phyloP scores from a whole-genome alignment of 2,888 invertebrate species.

The Platerodrilus igneus region DNA sequence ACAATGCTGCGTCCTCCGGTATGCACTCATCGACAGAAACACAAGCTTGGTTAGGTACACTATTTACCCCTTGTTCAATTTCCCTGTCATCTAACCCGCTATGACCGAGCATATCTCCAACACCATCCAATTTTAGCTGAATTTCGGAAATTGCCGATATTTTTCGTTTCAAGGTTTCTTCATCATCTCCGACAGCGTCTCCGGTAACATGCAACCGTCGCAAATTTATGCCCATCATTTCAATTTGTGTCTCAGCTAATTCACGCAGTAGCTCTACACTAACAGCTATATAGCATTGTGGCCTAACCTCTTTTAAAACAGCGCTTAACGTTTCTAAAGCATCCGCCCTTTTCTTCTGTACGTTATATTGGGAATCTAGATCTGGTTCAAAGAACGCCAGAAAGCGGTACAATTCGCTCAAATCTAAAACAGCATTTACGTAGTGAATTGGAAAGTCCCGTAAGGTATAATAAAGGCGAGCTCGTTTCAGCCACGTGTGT shows the following conservation, averaged over 20 bases:
- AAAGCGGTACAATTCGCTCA: conserved; percentile 62
- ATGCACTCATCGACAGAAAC: too few species aligned
- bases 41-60: too few species aligned
- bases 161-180: conserved; percentile 26
- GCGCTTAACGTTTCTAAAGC: conserved; percentile 56
- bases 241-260: conserved; percentile 59
- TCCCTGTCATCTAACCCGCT: conserved; percentile 4
- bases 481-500: conserved; percentile 58
- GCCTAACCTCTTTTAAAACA: conserved; percentile 54
- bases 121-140: conserved; percentile 32
- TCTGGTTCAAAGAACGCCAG: conserved; percentile 69
- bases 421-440: conserved; percentile 56
- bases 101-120: conserved; percentile 30
- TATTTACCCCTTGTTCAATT: too few species aligned
- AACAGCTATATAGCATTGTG: conserved; percentile 51
- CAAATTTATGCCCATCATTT: conserved; percentile 59
- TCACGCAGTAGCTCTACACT: conserved; percentile 50
- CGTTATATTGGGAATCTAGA: conserved; percentile 56
- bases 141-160: conserved; percentile 34
- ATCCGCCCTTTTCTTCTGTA: conserved; percentile 57
- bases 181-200: conserved; percentile 11
- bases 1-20: too few species aligned
- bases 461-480: conserved; percentile 56
- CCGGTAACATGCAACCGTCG: conserved; percentile 49
- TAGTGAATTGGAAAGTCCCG: conserved; percentile 57